Base-by-base conservation (phyloP, 2,113 vertebrate species). In the Chlamydotis undulata region DNA sequence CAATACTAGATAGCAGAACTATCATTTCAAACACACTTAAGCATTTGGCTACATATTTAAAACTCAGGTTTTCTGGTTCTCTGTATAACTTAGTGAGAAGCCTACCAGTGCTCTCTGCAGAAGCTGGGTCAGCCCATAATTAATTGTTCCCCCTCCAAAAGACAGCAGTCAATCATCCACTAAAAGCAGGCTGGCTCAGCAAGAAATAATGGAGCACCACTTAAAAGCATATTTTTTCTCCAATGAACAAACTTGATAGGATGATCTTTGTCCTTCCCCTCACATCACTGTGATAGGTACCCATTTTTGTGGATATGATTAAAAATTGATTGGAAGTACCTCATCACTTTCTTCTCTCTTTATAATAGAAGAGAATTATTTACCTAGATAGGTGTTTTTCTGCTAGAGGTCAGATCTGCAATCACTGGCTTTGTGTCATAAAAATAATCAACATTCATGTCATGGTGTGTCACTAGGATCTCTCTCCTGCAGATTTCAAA, bases 311-410 rank as follows among this genome's bases (percentile, higher is more conserved):
- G 67, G 52, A 33, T 64, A 89, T 8, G 57, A 95, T 92, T 94
- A 90, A 96, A 95, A 94, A 87, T 24, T 83, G 80, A 94, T 92
- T 90, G 83, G 84, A 97, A 89, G 41, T 13, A 4, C 25, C 59
- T 87, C 43, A 19, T 83, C 50, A 35, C 25, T 90, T 94, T 70
- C 13, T 92, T 86, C 33, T 61, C 65, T 47, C 86, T 86, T 92
- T 69, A 29, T 89, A 81, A 81, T 39, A 60, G 49, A 71, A n/a
- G 39, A 53, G 39, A 89, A 93, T 83, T 84, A 88, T 93, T 95
- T 94, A 95, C 89, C 33, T 77, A 89, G 95, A 81, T 37, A 84
- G 83, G 68, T 94, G 69, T 87, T 94, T 85, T 94, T 77, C 41
- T 92, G 59, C 64, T 78, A 43, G 77, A 94, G 80, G 80, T 92